Evolutionary conservation across 2,113 vertebrate species (phyloP).

Genomic region (Hypanus sabinus): DNA sequence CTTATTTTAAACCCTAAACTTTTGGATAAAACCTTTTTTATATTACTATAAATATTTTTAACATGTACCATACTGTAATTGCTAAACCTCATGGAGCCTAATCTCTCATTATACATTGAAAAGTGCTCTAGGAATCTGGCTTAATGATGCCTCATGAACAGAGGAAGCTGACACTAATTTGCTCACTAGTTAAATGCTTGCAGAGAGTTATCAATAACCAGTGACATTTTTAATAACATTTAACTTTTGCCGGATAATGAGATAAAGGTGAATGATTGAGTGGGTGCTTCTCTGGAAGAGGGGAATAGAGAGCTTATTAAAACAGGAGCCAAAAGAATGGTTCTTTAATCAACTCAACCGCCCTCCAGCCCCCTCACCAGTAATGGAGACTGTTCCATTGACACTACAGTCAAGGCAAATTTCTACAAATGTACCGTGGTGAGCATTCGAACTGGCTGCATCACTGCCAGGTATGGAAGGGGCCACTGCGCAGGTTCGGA

Average conservation of each 20-base stretch:
- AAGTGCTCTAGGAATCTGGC: slow-evolving; percentile 2
- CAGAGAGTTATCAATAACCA: slow-evolving; percentile 30
- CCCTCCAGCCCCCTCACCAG: not conserved
- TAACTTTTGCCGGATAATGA: slow-evolving; percentile 36
- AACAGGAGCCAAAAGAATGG: not conserved
- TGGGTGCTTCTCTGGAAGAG: not conserved
- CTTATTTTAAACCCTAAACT: not conserved
- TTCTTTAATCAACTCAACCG: slow-evolving; percentile 18
- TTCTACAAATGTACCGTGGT: no score
- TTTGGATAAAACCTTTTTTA: not conserved
- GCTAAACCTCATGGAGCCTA: not conserved
- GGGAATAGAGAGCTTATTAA: slow-evolving; percentile 16
- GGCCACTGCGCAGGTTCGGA: no score
- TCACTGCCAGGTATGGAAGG: no score
- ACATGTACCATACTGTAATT: not conserved
- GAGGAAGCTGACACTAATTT: slow-evolving; percentile 33
- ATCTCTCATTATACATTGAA: slow-evolving; percentile 20
- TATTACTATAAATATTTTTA: not conserved
- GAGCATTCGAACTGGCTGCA: no score
- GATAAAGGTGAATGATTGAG: slow-evolving; percentile 30
- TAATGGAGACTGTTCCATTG: not conserved
- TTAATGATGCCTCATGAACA: slow-evolving; percentile 25
- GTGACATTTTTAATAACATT: slow-evolving; percentile 38
- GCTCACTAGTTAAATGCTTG: slow-evolving; percentile 24
- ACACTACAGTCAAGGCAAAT: not conserved